Evolutionary conservation across 2,797 vertebrate genomes (phyloP), one percentile per base, ranked within the genome.

Genomic region (Nasua narica): DNA sequence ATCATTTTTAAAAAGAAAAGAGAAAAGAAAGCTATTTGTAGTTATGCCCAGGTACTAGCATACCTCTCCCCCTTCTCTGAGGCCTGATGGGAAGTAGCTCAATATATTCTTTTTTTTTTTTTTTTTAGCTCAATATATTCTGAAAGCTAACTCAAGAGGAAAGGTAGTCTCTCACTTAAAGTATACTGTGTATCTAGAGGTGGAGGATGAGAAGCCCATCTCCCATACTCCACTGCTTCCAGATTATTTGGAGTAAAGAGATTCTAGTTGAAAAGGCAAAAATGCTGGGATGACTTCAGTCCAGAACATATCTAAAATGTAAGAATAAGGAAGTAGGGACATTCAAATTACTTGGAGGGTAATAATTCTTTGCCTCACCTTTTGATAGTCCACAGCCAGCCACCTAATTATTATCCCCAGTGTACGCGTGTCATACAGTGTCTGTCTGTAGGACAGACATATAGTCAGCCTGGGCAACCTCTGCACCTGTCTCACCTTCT

Each of bases 251-350:
- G 16, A 46, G 58, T 82, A 60, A 93, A 97, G 40, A 91, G 95
- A 93, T 94, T 56, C 25, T 72, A 76, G 27, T 72, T 90, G 78
- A 76, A 91, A 95, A 87, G 29, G 37, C 65, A 72, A 96, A 97
- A 85, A 76, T 83, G 14, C 56, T 86, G 58, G 78, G 46, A 79
- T 40, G 82, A 18, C 7, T 94, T 96, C 46, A n/a, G 37, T 90
- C 54, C 67, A 23, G 46, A 95, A 93, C 62, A 13, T 29, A 43
- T 62, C 77, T 86, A 76, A 95, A 94, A 77, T 58, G 25, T 3
- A 78, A 50, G 46, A 95, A 83, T 58, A 32, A 78, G 21, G 40
- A 86, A 67, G 9, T 46, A 92, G 52, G 43, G 27, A 93, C 70
- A 40, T 8, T 92, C 79, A 52, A 9, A 65, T 70, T 88, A 58